Conservation (phyloP, 2,888 invertebrate species). For the Mimas tiliae region DNA sequence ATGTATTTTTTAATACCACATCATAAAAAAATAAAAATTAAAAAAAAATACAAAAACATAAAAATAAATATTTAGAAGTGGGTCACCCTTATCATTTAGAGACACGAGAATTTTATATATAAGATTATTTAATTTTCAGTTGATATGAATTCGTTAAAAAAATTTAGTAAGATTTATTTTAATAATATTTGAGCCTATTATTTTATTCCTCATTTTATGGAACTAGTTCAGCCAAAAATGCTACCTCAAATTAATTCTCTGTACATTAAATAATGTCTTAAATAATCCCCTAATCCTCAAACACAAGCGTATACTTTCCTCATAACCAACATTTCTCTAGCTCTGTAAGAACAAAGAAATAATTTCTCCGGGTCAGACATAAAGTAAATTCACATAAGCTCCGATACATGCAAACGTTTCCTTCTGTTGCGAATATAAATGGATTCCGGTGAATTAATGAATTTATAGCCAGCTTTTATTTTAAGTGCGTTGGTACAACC, state of each 20-base stretch:
- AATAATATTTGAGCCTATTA: too few species aligned
- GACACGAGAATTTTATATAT: too few species aligned
- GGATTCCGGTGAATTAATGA: slow-evolving; percentile 58
- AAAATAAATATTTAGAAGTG: too few species aligned
- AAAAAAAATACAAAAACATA: too few species aligned
- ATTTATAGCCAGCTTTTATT: slow-evolving; percentile 61
- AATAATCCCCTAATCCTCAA: background rate
- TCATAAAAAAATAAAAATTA: too few species aligned
- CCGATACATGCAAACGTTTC: slow-evolving; percentile 25
- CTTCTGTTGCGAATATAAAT: slow-evolving; percentile 49
- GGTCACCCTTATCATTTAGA: too few species aligned
- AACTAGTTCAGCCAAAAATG: too few species aligned
- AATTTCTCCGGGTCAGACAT: slow-evolving; percentile 15
- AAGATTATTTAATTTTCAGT: too few species aligned
- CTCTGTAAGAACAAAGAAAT: slow-evolving; percentile 8
- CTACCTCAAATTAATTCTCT: background rate
- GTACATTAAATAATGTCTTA: background rate
- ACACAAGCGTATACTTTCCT: slow-evolving; percentile 1
- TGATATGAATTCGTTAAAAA: too few species aligned
- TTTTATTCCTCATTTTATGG: too few species aligned
- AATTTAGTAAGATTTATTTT: too few species aligned
- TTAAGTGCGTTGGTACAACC: slow-evolving; percentile 47
- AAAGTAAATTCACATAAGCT: slow-evolving; percentile 21
- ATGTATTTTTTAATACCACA: too few species aligned
- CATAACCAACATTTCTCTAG: background rate